Conservation (phyloP, 2,888 invertebrate species). For the Leucoma salicis region DNA sequence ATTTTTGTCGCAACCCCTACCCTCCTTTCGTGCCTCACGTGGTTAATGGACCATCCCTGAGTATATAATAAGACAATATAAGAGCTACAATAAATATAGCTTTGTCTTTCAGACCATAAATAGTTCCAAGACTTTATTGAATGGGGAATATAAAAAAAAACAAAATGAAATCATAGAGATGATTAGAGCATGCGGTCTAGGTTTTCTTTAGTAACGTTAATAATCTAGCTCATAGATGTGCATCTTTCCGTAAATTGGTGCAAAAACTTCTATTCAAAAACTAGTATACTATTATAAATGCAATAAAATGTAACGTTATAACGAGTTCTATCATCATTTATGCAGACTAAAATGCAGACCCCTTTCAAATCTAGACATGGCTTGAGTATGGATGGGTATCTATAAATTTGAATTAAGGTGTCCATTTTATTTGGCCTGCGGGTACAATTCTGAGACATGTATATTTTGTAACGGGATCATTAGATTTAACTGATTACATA, state of each 20-base stretch:
- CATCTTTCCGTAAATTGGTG: neutral
- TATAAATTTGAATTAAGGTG: slow-evolving; percentile 9
- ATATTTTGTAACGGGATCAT: neutral
- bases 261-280: neutral
- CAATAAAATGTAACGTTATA: slow-evolving; percentile 6
- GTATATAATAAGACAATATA: too few species aligned
- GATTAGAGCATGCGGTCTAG: neutral
- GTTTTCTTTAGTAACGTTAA: neutral
- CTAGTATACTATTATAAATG: slow-evolving; percentile 9
- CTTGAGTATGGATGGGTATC: slow-evolving; percentile 6
- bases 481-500: neutral
- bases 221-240: slow-evolving; percentile 3
- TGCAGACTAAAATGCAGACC: slow-evolving; percentile 5
- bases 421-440: slow-evolving; percentile 7
- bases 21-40: too few species aligned
- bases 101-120: too few species aligned
- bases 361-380: slow-evolving; percentile 11
- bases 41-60: too few species aligned
- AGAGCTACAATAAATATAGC: too few species aligned
- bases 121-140: too few species aligned
- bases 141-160: too few species aligned
- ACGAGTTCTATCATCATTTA: slow-evolving; percentile 5
- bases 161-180: neutral
- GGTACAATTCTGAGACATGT: neutral
- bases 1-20: too few species aligned